Evolutionary conservation across 1,140 invertebrate species (phyloP).

Genomic region (Triops longicaudatus): DNA sequence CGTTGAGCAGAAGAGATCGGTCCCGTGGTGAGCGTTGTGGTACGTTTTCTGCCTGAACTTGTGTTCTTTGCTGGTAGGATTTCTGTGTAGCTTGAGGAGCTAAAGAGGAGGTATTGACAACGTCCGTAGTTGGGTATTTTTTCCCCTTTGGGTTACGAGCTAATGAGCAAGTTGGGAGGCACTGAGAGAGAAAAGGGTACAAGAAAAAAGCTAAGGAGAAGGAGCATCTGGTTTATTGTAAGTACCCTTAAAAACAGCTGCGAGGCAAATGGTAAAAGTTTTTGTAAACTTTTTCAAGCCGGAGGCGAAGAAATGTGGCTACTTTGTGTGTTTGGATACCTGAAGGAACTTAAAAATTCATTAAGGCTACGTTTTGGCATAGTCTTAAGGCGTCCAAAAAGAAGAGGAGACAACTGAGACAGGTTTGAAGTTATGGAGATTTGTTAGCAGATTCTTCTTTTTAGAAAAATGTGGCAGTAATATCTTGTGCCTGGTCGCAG

Average conservation of each 20-base stretch:
- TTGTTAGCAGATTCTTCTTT: neutral
- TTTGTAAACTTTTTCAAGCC: neutral
- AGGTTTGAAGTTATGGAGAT: neutral
- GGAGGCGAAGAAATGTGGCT: neutral
- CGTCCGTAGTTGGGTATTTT: neutral
- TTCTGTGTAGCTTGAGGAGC: neutral
- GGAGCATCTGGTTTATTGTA: neutral
- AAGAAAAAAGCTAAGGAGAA: neutral
- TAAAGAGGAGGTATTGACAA: neutral
- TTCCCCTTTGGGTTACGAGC: neutral
- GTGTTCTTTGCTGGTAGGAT: neutral
- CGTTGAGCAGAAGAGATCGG: neutral
- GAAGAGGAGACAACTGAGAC: neutral
- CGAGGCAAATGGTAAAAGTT: slow-evolving; percentile 2
- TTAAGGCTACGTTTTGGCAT: neutral
- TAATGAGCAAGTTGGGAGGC: slow-evolving; percentile 14
- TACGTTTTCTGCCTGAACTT: neutral
- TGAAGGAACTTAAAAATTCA: neutral
- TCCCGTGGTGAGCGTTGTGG: neutral
- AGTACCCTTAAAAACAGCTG: neutral
- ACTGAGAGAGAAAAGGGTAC: neutral
- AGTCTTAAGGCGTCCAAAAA: neutral
- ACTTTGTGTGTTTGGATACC: neutral
- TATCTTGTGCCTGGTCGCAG: neutral
- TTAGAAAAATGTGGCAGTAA: neutral